Base-by-base conservation (phyloP, 2,113 vertebrate species). In the Phrynosoma platyrhinos region DNA sequence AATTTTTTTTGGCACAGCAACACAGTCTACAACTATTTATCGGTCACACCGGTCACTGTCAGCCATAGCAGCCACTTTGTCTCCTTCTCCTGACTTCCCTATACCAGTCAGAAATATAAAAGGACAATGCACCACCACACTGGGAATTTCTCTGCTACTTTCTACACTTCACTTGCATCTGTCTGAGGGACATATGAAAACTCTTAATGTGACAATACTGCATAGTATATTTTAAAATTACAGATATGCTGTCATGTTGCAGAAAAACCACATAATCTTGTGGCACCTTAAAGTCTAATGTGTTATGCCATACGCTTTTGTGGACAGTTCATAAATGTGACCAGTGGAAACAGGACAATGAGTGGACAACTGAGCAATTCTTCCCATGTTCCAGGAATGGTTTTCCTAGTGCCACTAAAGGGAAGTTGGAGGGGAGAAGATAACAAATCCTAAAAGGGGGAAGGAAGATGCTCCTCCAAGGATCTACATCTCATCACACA, bases 361-460 rank as follows among this genome's bases (percentile, higher is more conserved):
- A 62, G 1, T 42, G 55, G n/a, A 58, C 52, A 55, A 62, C 12
- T 62, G 58, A 62, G 58, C 12, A 62, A 62, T 62, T 62, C 58
- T 62, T 62, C 58, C 13, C 58, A 62, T 47, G 42, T 47, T 27
- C n/a, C 66, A 86, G 21, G 30, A 53, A 69, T 40, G 27, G 66
- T 80, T 53, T 55, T 36, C 9, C 9, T 53, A 75, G 64, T 62
- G 68, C 52, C 25, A 27, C 5, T n/a, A 89, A 90, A 81, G 85
- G 74, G 79, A 25, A 10, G 9, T 16, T 52, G 75, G 30, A 25
- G 66, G 62, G 42, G 5, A 64, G 27, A 64, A 85, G 42, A 40
- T n/a, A 42, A 20, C 10, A n/a, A 64, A 23, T 16, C 68, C 53
- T 42, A 42, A 21, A 74, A 81, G 27, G 42, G 20, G 40, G 4